These are phyloP conservation scores for Operophtera brumata DNA, from an alignment of 2,888 invertebrate genomes.

Conservation along the genomic window DNA sequence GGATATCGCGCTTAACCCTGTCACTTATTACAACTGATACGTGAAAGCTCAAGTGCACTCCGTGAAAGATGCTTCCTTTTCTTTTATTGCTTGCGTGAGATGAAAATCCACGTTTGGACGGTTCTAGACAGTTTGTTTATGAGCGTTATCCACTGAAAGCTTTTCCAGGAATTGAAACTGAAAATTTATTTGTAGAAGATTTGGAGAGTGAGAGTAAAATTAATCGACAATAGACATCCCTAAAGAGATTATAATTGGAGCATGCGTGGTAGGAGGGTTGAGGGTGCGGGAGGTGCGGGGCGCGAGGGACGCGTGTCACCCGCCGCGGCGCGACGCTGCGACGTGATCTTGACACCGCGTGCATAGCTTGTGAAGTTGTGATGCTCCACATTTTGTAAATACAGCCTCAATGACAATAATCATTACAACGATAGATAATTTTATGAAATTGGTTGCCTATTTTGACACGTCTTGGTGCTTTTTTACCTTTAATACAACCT, in stretches of 20 bases:
- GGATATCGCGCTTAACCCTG: constrained; percentile 63
- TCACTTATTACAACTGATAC: constrained; percentile 54
- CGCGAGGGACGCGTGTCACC: constrained; percentile 61
- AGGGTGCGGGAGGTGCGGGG: constrained; percentile 42
- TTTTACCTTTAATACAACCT: neutral
- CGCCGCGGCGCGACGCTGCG: constrained; percentile 60
- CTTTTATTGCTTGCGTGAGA: constrained; percentile 30
- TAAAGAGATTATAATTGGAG: constrained; percentile 80
- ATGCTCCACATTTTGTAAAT: constrained; percentile 56
- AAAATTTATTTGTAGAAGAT: constrained; percentile 11
- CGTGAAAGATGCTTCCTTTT: constrained; percentile 37
- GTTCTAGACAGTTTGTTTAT: constrained; percentile 18
- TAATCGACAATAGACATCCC: constrained; percentile 77
- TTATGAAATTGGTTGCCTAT: neutral
- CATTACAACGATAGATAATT: constrained; percentile 31
- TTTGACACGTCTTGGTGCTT: neutral
- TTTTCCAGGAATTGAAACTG: constrained; percentile 2
- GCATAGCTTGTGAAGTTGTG: constrained; percentile 65
- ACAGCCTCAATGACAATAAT: constrained; percentile 40
- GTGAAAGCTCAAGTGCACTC: constrained; percentile 46
- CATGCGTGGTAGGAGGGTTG: constrained; percentile 78
- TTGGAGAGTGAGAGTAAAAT: constrained; percentile 36
- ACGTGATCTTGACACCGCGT: constrained; percentile 79
- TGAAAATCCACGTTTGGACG: constrained; percentile 27
- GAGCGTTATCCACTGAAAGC: constrained; percentile 11